Percentiles rank a stretch among this genome's conserved stretches.
phyloP scores from a whole-genome alignment of 1,140 invertebrate genomes.

The Plutomurus gul region DNA sequence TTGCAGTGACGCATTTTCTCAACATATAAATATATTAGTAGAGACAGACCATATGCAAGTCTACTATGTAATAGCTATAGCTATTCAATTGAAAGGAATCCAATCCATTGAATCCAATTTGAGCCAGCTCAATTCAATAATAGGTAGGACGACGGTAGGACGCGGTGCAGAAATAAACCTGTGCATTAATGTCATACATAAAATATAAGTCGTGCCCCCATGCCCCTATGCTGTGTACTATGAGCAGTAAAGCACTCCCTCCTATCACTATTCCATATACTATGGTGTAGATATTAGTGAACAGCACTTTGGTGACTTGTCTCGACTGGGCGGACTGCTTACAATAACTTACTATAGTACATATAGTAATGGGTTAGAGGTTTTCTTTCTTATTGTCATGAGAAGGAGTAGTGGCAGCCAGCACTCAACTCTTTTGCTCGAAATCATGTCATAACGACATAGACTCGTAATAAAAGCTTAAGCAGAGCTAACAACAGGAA shows the following conservation, averaged over 20 bases:
- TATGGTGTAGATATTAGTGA: too few species aligned
- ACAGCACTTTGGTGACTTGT: background rate
- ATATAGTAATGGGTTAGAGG: background rate
- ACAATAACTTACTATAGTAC: background rate
- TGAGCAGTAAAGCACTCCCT: too few species aligned
- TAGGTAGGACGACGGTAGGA: constrained; percentile 1
- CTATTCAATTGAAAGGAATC: constrained; percentile 7
- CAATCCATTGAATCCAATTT: constrained; percentile 18
- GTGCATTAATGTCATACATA: constrained; percentile 29
- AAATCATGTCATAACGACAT: constrained; percentile 27
- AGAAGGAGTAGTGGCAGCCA: background rate
- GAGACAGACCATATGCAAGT: background rate
- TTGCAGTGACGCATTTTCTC: too few species aligned
- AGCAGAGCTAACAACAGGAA: constrained; percentile 6
- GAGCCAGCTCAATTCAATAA: constrained; percentile 18
- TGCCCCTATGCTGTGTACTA: background rate
- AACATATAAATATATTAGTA: too few species aligned
- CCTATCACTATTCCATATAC: too few species aligned
- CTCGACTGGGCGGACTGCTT: background rate
- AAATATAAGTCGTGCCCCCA: background rate
- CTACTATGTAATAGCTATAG: background rate
- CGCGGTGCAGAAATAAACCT: constrained; percentile 27
- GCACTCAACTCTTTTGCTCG: constrained; percentile 9
- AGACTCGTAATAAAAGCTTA: background rate
- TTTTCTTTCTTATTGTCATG: background rate